A percentile compares a stretch with the other conserved stretches of the same genome.
These are phyloP conservation scores for Rhynchonema sp. DNA, from an alignment of 2,888 invertebrate species.

Conservation along the genomic window DNA sequence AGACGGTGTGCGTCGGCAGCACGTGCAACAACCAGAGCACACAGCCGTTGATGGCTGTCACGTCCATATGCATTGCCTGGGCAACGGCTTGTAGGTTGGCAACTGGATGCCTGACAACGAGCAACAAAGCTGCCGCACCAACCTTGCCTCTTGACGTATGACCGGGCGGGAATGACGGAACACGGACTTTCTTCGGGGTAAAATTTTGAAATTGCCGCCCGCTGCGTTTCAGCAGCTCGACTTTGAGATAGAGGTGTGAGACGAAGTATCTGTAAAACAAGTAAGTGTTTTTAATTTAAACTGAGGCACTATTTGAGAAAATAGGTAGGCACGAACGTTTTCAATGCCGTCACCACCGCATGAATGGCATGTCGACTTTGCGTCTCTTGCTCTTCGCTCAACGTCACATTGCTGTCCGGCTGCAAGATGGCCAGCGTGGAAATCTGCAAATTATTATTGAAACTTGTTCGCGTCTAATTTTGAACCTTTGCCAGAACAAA, in stretches of 20 bases:
- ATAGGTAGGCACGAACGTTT: background rate
- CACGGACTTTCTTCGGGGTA: background rate
- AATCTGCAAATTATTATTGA: slow-evolving; percentile 44
- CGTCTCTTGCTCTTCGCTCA: slow-evolving; percentile 37
- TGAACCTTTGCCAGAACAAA: no score
- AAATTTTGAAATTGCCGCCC: background rate
- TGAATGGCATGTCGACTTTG: slow-evolving; percentile 71
- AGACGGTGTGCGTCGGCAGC: slow-evolving; percentile 53
- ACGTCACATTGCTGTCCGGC: slow-evolving; percentile 40
- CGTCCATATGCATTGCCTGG: slow-evolving; percentile 40
- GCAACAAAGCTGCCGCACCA: background rate
- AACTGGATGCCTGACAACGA: no score
- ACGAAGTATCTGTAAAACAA: slow-evolving; percentile 50
- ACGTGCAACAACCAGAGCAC: slow-evolving; percentile 57
- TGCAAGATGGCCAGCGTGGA: slow-evolving; percentile 65
- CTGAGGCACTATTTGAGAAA: background rate
- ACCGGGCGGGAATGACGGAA: slow-evolving; percentile 14
- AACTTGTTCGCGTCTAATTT: no score
- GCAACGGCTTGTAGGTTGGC: background rate
- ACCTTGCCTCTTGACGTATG: slow-evolving; percentile 4
- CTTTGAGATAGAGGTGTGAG: slow-evolving; percentile 60
- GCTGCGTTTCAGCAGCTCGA: slow-evolving; percentile 42
- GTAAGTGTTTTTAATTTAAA: background rate
- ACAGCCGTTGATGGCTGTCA: slow-evolving; percentile 66
- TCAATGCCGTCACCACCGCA: slow-evolving; percentile 33